phyloP scores from a whole-genome alignment of 2,113 vertebrate genomes.

The Butorides virescens region DNA sequence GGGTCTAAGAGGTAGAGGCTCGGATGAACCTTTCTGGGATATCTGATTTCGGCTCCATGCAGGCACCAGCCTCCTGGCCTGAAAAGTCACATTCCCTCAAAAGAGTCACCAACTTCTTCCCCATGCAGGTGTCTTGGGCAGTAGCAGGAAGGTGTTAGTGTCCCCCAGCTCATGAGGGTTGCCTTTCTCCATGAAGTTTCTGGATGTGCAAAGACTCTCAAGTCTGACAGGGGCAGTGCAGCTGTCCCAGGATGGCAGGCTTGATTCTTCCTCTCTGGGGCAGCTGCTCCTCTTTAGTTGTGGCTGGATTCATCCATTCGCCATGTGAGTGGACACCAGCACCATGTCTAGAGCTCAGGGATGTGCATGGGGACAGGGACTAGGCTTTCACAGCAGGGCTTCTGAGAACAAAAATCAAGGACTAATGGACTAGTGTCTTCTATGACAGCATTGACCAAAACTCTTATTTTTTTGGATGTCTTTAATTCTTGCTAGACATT shows the following conservation, averaged over 20 bases:
- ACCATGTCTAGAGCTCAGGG: neutral
- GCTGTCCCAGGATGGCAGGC: neutral
- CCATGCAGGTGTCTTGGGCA: neutral
- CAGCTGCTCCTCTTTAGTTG: neutral
- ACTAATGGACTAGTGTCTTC: neutral
- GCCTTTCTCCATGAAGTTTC: neutral
- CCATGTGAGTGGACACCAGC: neutral
- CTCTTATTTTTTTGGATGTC: neutral
- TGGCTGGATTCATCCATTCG: neutral
- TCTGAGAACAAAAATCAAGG: neutral
- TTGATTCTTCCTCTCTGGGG: neutral
- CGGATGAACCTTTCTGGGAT: neutral
- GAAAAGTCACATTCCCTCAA: neutral
- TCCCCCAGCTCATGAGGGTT: rapidly evolving
- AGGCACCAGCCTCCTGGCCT: neutral
- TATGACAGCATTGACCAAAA: neutral
- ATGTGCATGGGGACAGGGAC: neutral
- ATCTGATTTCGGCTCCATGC: neutral
- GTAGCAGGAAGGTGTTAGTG: neutral
- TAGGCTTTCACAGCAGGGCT: neutral
- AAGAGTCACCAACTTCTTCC: neutral
- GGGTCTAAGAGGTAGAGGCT: neutral
- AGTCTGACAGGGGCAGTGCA: neutral
- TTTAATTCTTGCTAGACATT: neutral
- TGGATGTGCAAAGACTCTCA: neutral